These are phyloP conservation scores for Laticauda colubrina DNA, from an alignment of 2,113 vertebrate species.

Conservation along the genomic window DNA sequence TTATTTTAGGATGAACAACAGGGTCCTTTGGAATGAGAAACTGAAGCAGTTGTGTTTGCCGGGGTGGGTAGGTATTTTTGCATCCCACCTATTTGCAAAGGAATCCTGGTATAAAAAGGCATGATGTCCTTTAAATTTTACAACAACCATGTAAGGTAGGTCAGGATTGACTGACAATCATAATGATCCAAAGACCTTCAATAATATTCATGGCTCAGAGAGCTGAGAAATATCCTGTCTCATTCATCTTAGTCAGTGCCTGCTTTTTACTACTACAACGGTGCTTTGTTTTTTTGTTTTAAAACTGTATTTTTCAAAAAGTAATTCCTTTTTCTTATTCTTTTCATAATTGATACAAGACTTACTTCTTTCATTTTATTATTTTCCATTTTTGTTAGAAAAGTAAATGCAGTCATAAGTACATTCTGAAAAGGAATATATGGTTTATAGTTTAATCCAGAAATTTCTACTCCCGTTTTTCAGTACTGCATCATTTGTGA, in stretches of 20 bases:
- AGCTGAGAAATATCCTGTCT: background rate
- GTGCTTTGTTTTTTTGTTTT: background rate
- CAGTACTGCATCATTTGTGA: background rate
- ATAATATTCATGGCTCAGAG: background rate
- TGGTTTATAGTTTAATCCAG: background rate
- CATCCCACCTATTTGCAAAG: background rate
- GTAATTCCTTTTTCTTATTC: background rate
- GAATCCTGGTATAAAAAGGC: background rate
- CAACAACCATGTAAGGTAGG: slow-evolving; percentile 13
- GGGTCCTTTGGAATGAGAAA: background rate
- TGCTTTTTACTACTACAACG: background rate
- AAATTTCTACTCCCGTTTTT: background rate
- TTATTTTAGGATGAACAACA: background rate
- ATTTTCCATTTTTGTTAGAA: background rate
- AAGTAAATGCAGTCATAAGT: background rate
- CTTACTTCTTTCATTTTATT: background rate
- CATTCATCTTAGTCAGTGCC: background rate
- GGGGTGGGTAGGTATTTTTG: background rate
- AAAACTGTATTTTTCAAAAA: background rate
- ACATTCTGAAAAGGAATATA: background rate
- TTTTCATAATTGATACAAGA: background rate
- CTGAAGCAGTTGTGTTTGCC: background rate
- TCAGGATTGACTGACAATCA: background rate
- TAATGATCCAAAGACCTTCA: background rate
- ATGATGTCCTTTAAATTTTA: background rate